phyloP scores from a whole-genome alignment of 2,113 vertebrate species.

The Ranitomeya variabilis region DNA sequence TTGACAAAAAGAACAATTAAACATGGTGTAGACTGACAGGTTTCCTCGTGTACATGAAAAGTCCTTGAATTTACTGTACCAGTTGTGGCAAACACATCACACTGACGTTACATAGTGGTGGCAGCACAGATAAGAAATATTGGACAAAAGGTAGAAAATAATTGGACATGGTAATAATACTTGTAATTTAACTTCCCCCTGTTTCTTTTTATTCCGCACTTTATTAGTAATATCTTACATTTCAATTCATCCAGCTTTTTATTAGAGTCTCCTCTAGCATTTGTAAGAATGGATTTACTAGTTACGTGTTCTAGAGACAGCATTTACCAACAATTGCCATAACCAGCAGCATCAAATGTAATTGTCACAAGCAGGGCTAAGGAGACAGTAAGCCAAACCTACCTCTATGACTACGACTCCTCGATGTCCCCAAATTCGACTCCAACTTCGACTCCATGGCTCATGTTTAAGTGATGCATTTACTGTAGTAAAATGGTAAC shows the following conservation, averaged over 20 bases:
- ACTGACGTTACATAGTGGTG: background rate
- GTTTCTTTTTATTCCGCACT: background rate
- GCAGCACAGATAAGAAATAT: background rate
- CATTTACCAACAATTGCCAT: background rate
- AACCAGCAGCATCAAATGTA: too few species aligned
- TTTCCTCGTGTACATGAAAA: background rate
- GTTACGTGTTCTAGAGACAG: background rate
- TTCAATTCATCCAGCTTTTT: background rate
- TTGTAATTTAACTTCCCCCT: background rate
- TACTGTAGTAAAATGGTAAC: too few species aligned
- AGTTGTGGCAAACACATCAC: slow-evolving; percentile 17
- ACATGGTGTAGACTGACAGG: background rate
- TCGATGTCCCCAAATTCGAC: too few species aligned
- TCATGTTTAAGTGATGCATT: too few species aligned
- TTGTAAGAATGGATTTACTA: background rate
- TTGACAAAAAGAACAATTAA: slow-evolving; percentile 34
- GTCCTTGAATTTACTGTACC: slow-evolving; percentile 1
- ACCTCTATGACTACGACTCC: too few species aligned
- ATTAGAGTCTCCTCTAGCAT: background rate
- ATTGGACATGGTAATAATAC: background rate
- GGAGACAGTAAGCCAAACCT: background rate
- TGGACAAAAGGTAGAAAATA: background rate
- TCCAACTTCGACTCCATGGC: too few species aligned
- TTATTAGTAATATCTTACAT: background rate
- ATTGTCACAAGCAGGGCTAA: too few species aligned